Evolutionary conservation across 2,797 vertebrate genomes (phyloP).

Genomic region (Netta rufina): DNA sequence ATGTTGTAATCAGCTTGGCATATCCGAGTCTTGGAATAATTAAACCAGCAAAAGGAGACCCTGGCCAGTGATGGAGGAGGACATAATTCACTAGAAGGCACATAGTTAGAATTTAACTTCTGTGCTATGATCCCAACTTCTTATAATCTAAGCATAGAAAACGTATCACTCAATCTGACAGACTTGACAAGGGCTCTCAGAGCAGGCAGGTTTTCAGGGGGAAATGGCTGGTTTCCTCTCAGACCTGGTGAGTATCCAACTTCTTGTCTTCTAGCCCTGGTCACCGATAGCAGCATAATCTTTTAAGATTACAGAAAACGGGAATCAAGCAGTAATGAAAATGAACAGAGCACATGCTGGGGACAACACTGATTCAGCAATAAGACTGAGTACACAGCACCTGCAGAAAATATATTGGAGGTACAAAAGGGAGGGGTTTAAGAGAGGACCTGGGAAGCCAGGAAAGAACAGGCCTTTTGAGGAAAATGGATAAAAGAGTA

Average conservation of each 20-base stretch:
- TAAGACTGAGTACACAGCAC: not conserved
- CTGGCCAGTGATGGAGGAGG: not conserved
- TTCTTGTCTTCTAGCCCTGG: not conserved
- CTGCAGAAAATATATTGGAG: not conserved
- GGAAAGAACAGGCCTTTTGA: not conserved
- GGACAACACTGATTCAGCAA: not conserved
- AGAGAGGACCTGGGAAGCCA: not conserved
- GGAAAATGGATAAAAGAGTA: not conserved
- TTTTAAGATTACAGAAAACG: not conserved
- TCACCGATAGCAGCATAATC: not conserved
- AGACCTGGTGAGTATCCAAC: conserved; percentile 59
- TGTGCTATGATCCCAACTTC: not conserved
- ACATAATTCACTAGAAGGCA: not conserved
- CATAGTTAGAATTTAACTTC: conserved; percentile 49
- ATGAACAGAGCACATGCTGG: not conserved
- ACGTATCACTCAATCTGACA: not conserved
- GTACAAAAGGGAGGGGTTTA: not conserved
- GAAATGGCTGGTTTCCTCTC: conserved; percentile 57
- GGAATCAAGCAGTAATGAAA: not conserved
- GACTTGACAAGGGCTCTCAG: conserved; percentile 13
- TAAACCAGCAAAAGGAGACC: conserved; percentile 28
- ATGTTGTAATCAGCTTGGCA: not conserved
- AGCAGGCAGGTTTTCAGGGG: conserved; percentile 6
- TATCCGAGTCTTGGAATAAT: conserved; percentile 50
- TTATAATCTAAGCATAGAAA: not conserved